These are phyloP conservation scores for Mormyrops attenuatus DNA, from an alignment of 2,797 vertebrate species.

Conservation along the genomic window DNA sequence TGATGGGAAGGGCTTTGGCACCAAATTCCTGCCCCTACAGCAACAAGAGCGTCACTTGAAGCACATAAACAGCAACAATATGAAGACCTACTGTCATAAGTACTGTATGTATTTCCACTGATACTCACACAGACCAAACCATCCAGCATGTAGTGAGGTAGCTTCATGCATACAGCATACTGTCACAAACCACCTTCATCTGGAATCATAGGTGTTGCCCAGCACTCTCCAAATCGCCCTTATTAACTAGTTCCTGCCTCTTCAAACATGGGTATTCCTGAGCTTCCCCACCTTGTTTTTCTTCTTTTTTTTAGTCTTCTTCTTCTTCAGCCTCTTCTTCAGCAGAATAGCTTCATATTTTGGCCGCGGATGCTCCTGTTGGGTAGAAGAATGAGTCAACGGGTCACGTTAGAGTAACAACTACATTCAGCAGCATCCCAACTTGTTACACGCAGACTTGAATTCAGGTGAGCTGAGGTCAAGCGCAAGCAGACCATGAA, in stretches of 20 bases:
- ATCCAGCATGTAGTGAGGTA: not conserved
- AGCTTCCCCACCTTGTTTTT: conserved; percentile 66
- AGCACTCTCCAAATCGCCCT: not conserved
- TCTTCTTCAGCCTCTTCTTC: conserved; percentile 77
- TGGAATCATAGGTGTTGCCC: not conserved
- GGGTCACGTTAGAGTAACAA: not conserved
- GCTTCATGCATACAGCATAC: not conserved
- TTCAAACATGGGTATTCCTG: not conserved
- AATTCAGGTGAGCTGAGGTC: not conserved
- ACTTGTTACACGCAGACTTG: not conserved
- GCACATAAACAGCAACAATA: conserved; percentile 19
- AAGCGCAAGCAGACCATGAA: not conserved
- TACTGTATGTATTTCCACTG: not conserved
- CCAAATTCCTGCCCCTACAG: conserved; percentile 24
- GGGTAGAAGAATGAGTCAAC: not conserved
- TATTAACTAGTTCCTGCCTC: not conserved
- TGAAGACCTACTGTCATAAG: not conserved
- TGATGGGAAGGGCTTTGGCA: conserved; percentile 36
- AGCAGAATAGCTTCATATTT: conserved; percentile 85
- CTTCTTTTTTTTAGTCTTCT: conserved; percentile 47
- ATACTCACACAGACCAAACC: not conserved
- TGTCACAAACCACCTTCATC: not conserved
- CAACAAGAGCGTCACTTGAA: conserved; percentile 14
- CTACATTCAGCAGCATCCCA: conserved; percentile 4
- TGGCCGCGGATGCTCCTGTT: conserved; percentile 83